Percentiles rank a stretch among this genome's conserved stretches.
Evolutionary conservation across 2,797 vertebrate species (phyloP).

Genomic region (Crypturellus tataupa): DNA sequence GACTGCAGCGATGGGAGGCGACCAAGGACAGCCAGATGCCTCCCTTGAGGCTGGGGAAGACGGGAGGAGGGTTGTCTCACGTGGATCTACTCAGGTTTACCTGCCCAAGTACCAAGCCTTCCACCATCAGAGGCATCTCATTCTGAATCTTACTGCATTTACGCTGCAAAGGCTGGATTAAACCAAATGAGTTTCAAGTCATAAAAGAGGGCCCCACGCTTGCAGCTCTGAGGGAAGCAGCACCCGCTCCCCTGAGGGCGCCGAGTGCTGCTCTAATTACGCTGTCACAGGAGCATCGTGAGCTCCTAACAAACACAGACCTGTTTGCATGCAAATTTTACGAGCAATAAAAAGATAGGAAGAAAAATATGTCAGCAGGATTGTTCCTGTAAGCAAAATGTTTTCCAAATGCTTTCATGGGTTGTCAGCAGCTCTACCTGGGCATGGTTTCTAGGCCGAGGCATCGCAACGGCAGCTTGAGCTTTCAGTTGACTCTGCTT

Average conservation of each 20-base stretch:
- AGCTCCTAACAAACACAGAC: conserved; percentile 64
- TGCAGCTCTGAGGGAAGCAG: neutral
- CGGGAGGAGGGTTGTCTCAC: rapidly evolving
- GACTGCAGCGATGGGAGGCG: neutral
- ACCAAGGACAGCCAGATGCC: neutral
- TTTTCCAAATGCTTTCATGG: conserved; percentile 63
- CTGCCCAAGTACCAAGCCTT: neutral
- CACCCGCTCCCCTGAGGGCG: conserved; percentile 14
- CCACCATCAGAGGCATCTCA: neutral
- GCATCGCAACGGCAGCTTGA: neutral
- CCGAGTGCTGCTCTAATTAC: conserved; percentile 14
- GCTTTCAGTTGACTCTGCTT: conserved; percentile 23
- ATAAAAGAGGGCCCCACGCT: neutral
- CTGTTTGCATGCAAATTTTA: conserved; percentile 74
- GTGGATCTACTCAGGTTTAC: neutral
- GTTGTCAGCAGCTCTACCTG: conserved; percentile 55
- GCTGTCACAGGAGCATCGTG: conserved; percentile 43
- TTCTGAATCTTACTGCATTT: neutral
- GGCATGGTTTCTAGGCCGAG: conserved; percentile 35
- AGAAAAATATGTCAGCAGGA: conserved; percentile 67
- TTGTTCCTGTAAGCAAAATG: conserved; percentile 70
- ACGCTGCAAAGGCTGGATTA: neutral
- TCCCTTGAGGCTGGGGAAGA: neutral
- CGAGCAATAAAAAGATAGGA: conserved; percentile 48
- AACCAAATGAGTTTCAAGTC: conserved; percentile 22